Percentiles rank a stretch among this genome's conserved stretches.
These are phyloP conservation scores for Smutsia temminckii DNA, from an alignment of 2,797 vertebrate species.

Conservation along the genomic window DNA sequence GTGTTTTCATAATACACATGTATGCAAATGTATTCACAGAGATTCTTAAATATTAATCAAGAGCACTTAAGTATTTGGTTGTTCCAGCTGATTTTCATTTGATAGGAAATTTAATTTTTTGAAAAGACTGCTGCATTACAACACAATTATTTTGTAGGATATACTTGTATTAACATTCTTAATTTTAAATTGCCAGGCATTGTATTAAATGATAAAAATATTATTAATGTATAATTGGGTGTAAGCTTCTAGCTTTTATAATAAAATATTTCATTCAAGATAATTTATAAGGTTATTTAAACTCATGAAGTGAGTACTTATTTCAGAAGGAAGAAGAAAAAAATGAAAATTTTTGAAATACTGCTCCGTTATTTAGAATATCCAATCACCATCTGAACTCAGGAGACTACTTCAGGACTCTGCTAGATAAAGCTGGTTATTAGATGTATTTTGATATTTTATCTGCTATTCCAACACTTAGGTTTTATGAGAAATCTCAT, in stretches of 20 bases:
- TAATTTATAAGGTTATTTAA: background rate
- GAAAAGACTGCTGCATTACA: conserved; percentile 51
- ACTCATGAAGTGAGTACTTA: background rate
- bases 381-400: conserved; percentile 48
- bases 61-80: conserved; percentile 13
- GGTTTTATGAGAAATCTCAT: conserved; percentile 24
- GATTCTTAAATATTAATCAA: conserved; percentile 53
- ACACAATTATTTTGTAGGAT: conserved; percentile 58
- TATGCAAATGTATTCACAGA: conserved; percentile 16
- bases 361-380: background rate
- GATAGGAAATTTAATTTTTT: conserved; percentile 47
- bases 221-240: conserved; percentile 54
- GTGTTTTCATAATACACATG: conserved; percentile 43
- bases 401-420: conserved; percentile 51
- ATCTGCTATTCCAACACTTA: conserved; percentile 47
- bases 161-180: conserved; percentile 50
- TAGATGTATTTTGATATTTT: conserved; percentile 29
- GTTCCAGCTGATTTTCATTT: conserved; percentile 48
- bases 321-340: conserved; percentile 1
- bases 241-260: conserved; percentile 42
- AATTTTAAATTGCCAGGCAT: conserved; percentile 58
- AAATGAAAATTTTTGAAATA: background rate
- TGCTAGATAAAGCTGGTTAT: conserved; percentile 66
- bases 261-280: conserved; percentile 46
- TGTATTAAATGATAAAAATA: conserved; percentile 61